Evolutionary conservation across 2,797 vertebrate genomes (phyloP).

Genomic region (Sebastiscus tertius): DNA sequence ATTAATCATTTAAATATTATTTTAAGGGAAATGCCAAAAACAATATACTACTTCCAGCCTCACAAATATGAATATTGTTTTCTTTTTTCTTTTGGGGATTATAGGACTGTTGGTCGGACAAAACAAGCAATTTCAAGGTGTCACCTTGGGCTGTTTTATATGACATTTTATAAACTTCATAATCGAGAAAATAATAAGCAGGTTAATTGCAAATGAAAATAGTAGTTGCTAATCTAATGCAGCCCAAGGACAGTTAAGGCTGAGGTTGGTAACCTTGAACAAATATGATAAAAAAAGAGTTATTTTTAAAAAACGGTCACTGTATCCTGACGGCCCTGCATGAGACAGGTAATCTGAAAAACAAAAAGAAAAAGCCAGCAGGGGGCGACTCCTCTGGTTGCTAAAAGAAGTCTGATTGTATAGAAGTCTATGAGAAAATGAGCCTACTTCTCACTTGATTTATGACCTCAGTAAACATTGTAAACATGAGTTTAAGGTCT

Average conservation of each 20-base stretch:
- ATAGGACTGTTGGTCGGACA: background rate
- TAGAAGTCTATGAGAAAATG: too few relatives aligned
- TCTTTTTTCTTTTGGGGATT: background rate
- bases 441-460: fast-evolving
- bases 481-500: too few relatives aligned
- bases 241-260: background rate
- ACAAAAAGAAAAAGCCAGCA: too few relatives aligned
- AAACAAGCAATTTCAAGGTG: background rate
- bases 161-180: background rate
- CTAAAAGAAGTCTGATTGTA: too few relatives aligned
- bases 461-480: too few relatives aligned
- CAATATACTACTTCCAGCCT: background rate
- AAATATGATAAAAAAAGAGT: too few relatives aligned
- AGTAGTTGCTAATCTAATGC: background rate
- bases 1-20: background rate
- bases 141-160: background rate
- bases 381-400: too few relatives aligned
- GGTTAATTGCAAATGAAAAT: background rate
- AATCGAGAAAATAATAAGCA: background rate
- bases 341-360: too few relatives aligned
- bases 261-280: too few relatives aligned
- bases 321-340: fast-evolving
- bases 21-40: background rate
- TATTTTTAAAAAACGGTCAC: too few relatives aligned
- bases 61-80: background rate